phyloP scores from a whole-genome alignment of 2,797 vertebrate species.

The Molothrus aeneus region DNA sequence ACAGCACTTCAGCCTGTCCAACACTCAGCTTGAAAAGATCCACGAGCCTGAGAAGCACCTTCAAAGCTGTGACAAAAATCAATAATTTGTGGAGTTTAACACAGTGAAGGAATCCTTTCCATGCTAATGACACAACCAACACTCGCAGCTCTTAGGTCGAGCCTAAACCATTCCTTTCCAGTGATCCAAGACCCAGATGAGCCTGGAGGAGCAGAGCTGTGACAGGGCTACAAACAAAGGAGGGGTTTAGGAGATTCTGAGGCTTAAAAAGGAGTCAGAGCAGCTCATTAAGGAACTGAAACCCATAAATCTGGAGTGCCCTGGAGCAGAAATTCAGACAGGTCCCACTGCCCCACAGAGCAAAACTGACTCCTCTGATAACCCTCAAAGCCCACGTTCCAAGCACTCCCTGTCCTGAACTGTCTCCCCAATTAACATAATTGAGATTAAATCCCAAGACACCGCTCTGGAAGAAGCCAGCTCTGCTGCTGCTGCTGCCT shows the following conservation, averaged over 20 bases:
- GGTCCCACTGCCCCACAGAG: not conserved
- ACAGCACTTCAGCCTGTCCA: not conserved
- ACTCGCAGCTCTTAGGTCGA: not conserved
- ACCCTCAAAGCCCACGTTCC: not conserved
- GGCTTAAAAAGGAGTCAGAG: not conserved
- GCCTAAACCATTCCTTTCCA: not conserved
- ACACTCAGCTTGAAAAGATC: not conserved
- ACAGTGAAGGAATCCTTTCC: not conserved
- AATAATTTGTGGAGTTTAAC: not conserved
- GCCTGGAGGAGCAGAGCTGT: not conserved
- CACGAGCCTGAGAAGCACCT: not conserved
- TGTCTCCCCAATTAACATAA: conserved; percentile 9
- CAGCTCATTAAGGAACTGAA: not conserved
- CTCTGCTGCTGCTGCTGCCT: not conserved
- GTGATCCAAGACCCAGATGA: rapidly evolving
- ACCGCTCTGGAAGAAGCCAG: not conserved
- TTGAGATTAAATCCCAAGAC: not conserved
- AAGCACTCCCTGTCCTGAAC: not conserved
- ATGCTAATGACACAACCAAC: not conserved
- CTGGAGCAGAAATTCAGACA: not conserved
- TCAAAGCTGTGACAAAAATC: not conserved
- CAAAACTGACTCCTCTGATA: not conserved
- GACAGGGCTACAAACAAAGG: not conserved
- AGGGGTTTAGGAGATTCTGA: not conserved
- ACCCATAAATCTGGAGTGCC: not conserved